A percentile compares a stretch with the other conserved stretches of the same genome.
Evolutionary conservation across 2,888 invertebrate genomes (phyloP).

Genomic region (Polydrusus cervinus): DNA sequence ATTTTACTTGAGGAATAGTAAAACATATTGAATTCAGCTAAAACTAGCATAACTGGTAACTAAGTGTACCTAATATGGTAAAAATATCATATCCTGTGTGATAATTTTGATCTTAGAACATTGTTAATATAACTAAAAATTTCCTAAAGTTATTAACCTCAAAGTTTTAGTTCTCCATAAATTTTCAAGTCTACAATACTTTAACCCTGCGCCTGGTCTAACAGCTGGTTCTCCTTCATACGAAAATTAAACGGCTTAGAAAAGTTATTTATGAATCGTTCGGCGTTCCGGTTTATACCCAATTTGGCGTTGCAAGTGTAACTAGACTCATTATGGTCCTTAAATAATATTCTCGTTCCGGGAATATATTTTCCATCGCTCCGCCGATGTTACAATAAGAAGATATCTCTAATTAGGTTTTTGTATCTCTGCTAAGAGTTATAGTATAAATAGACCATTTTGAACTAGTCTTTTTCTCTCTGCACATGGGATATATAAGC

Average conservation of each 20-base stretch:
- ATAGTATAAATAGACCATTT: no score
- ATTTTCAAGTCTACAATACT: not conserved
- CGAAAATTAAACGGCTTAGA: conserved; percentile 64
- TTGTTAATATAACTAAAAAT: no score
- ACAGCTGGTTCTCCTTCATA: conserved; percentile 43
- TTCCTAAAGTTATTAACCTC: not conserved
- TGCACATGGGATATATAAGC: no score
- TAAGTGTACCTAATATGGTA: no score
- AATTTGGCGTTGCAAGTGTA: conserved; percentile 64
- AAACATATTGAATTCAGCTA: no score
- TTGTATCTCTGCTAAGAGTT: conserved; percentile 23
- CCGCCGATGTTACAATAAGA: conserved; percentile 46
- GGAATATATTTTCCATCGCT: conserved; percentile 42
- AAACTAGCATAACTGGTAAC: no score
- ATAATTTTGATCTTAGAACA: no score
- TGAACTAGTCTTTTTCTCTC: no score
- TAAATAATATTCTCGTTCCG: conserved; percentile 55
- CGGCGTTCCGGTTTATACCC: conserved; percentile 62
- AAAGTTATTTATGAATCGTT: conserved; percentile 65
- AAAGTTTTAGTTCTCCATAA: not conserved
- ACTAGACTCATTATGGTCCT: conserved; percentile 60
- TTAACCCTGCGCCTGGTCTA: conserved; percentile 42
- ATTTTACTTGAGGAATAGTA: no score
- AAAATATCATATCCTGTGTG: no score
- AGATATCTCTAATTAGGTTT: conserved; percentile 51